Base-by-base conservation (phyloP, 2,113 vertebrate species). In the Cichladusa arquata region DNA sequence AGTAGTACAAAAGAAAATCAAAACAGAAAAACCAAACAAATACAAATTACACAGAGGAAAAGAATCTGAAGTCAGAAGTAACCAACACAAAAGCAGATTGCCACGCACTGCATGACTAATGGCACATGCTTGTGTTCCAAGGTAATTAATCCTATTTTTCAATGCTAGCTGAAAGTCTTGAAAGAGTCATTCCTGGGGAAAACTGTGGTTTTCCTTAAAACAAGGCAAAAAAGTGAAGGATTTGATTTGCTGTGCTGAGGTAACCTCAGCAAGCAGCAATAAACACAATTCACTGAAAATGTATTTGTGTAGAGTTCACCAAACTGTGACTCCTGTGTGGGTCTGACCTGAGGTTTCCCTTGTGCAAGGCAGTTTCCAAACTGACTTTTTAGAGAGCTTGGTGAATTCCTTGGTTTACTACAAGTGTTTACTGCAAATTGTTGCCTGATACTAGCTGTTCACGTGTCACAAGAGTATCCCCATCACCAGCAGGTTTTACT, bases 91-190 rank as follows among this genome's bases (percentile, higher is more conserved):
- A 86, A 96, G 96, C 91, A 94, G 92, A 73, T 58, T 58, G 71
- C 84, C 84, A 93, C 81, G 81, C 96, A 94, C 77, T 76, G 92
- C 88, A 87, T 95, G 97, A 98, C 95, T 97, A 96, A 98, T 90
- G 80, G 91, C 71, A 47, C 14, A 71, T 45, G 81, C 87, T 97
- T 93, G 93, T 92, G 94, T 93, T 94, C 97, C 95, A 94, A 92
- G 90, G 95, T 95, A 98, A 98, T 97, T 97, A 98, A 98, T 98
- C 93, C 92, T 95, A 86, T 58, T 97, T 94, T 91, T 91, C 71
- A 40, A 6, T 24, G 31, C 64, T 79, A 17, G 29, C 42, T 53
- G 14, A 29, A 77, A 51, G 34, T 54, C 81, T 80, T 50, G 71
- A 89, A 90, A 69, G 66, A 91, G 40, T 31, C 42, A 62, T 72